A percentile compares a stretch with the other conserved stretches of the same genome.
Conservation (phyloP, 2,888 invertebrate genomes). For the Disparrhopalites patrizii region DNA sequence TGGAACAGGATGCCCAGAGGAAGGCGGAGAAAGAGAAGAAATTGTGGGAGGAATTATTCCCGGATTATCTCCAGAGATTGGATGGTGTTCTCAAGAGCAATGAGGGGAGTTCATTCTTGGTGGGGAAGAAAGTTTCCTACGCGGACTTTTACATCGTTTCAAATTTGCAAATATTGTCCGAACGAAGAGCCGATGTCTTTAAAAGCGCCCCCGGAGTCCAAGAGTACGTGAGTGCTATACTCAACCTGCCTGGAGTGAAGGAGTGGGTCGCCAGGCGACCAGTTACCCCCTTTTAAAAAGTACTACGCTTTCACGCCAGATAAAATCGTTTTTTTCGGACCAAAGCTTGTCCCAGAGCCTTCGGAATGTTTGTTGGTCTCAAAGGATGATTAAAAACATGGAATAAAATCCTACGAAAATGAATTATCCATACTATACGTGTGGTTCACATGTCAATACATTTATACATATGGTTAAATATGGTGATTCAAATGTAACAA, state of each 20-base stretch:
- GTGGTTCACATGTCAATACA: too few relatives aligned
- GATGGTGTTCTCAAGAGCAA: constrained; percentile 1
- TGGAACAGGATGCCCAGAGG: constrained; percentile 1
- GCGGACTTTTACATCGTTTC: constrained; percentile 18
- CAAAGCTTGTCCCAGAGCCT: neutral
- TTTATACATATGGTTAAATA: too few relatives aligned
- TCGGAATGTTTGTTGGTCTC: too few relatives aligned
- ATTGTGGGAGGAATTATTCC: constrained; percentile 6
- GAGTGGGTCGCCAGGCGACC: constrained; percentile 22
- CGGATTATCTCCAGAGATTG: neutral
- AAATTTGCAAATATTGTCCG: neutral
- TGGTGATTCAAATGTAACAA: too few relatives aligned
- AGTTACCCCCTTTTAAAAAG: constrained; percentile 12
- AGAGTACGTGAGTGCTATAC: constrained; percentile 5
- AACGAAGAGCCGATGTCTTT: neutral
- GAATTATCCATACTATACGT: too few relatives aligned
- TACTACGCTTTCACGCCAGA: too few relatives aligned
- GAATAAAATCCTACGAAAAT: too few relatives aligned
- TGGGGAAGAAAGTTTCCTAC: constrained; percentile 11
- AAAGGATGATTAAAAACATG: too few relatives aligned
- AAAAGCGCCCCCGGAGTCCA: neutral
- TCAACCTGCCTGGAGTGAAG: constrained; percentile 5
- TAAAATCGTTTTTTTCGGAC: neutral
- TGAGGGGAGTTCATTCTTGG: neutral
- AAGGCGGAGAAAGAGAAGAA: constrained; percentile 19